Percentiles rank a stretch among this genome's conserved stretches.
Conservation (phyloP, 2,113 vertebrate species). For the Paradoxurus hermaphroditus region DNA sequence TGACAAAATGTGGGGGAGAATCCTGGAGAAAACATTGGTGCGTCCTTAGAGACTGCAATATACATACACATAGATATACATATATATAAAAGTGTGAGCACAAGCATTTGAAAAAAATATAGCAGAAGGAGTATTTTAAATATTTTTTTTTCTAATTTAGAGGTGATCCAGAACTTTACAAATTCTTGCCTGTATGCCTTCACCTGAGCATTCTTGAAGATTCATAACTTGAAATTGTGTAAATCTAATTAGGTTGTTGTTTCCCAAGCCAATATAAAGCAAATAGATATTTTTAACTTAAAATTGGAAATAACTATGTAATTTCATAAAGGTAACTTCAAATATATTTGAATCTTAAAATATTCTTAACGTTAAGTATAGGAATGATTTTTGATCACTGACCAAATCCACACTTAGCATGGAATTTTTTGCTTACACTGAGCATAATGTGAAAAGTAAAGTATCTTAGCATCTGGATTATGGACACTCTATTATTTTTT, state of each 20-base stretch:
- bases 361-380: background rate
- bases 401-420: background rate
- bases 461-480: background rate
- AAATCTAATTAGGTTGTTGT: constrained; percentile 54
- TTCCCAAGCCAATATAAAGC: constrained; percentile 41
- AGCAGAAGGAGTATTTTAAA: constrained; percentile 5
- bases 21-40: background rate
- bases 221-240: constrained; percentile 13
- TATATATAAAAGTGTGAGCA: background rate
- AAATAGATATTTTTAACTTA: constrained; percentile 18
- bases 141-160: constrained; percentile 57
- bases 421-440: background rate
- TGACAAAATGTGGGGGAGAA: background rate
- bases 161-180: constrained; percentile 22
- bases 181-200: background rate
- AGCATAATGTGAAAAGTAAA: background rate
- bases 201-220: constrained; percentile 18
- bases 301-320: background rate
- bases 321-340: background rate
- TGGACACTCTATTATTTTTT: background rate
- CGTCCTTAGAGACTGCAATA: background rate
- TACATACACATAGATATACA: too few species aligned
- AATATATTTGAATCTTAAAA: constrained; percentile 1
- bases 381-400: background rate
- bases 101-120: background rate